Evolutionary conservation across 2,113 vertebrate genomes (phyloP), one percentile per base, ranked within the genome.

Genomic region (Tricholaema leucomelas): DNA sequence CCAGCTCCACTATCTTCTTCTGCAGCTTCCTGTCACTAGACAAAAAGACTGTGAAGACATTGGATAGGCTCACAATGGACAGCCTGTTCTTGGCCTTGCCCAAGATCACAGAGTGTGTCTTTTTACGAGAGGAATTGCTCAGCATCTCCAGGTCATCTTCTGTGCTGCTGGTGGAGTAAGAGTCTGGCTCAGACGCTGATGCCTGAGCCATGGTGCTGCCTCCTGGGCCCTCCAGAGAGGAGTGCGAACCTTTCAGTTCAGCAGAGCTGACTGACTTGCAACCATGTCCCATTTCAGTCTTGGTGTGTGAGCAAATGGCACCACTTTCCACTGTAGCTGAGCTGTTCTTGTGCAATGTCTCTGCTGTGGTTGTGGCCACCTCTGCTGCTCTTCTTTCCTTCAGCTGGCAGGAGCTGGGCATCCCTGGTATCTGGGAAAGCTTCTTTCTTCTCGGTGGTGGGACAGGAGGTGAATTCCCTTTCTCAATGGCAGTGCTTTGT

Each of bases 1-100:
- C 98, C 90, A 99, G 96, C 95, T 99, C 99, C 25, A 99, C 98
- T 72, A 99, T 98, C 91, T 98, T 98, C 96, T 98, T 99, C 78
- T 98, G 98, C 78, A 99, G 97, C 93, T 99, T 99, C 58, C 98
- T 97, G 87, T 99, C 98, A 9, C 97, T 98, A 73, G 98, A 98
- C 90, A 99, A 98, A 94, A 99, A 98, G 58, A 98, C 98, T 0
- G 98, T 98, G 94, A 99, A 97, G 91, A 98, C 98, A 1, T 96
- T 98, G 80, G 97, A 96, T 54, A 99, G 95, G 94, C 93, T 98
- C 2, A 95, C 98, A 4, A 98, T 97, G 70, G 99, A 99, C 38
- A 99, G 97, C 15, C 99, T 98, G 88, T 98, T 97, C 86, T 98
- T 98, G 3, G 99, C 99, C 71, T 97, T 98, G 95, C 93, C 98